A percentile compares a stretch with the other conserved stretches of the same genome.
phyloP scores from a whole-genome alignment of 2,888 invertebrate species.

The Phengaris alcon region DNA sequence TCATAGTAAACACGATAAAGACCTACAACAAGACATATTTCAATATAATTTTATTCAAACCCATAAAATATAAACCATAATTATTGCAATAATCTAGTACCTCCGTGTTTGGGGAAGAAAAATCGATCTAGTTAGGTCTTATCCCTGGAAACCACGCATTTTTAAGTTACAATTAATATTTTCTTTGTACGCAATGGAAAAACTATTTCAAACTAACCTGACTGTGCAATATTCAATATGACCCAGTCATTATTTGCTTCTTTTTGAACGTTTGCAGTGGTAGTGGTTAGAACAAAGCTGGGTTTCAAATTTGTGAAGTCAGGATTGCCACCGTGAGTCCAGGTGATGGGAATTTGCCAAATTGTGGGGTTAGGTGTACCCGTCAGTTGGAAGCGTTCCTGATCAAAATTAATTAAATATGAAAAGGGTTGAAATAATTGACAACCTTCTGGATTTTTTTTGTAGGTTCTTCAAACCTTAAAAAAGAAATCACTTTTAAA shows the following conservation, averaged over 20 bases:
- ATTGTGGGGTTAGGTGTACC: slow-evolving; percentile 45
- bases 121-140: too few species aligned
- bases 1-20: slow-evolving; percentile 85
- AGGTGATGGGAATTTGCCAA: slow-evolving; percentile 71
- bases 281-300: slow-evolving; percentile 47
- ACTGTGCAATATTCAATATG: slow-evolving; percentile 75
- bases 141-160: too few species aligned
- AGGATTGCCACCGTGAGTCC: slow-evolving; percentile 59
- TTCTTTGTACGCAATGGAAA: not conserved
- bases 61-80: not conserved
- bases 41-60: not conserved
- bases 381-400: slow-evolving; percentile 61
- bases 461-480: not conserved
- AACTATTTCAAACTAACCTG: slow-evolving; percentile 50
- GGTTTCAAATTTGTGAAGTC: slow-evolving; percentile 63
- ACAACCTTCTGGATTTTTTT: too few species aligned
- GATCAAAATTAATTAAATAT: slow-evolving; percentile 3
- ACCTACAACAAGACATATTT: slow-evolving; percentile 57
- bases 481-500: not conserved
- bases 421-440: not conserved
- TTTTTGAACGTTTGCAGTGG: slow-evolving; percentile 42
- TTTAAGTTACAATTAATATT: too few species aligned
- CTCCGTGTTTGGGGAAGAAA: too few species aligned
- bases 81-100: too few species aligned
- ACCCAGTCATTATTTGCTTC: slow-evolving; percentile 72